Conservation (phyloP, 2,113 vertebrate species). For the Gallinago jamesoni region DNA sequence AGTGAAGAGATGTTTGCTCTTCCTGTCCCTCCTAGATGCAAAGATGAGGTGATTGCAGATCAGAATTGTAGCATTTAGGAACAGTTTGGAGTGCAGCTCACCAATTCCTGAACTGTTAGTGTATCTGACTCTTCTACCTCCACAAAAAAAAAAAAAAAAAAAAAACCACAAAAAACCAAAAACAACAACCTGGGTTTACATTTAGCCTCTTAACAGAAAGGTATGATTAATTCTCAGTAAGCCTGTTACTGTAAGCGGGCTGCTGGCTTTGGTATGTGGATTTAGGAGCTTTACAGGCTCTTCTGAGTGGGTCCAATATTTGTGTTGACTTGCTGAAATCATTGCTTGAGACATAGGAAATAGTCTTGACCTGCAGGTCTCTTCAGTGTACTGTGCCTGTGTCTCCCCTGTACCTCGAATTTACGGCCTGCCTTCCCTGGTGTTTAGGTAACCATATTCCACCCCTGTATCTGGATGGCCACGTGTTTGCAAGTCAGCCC, state of each 20-base stretch:
- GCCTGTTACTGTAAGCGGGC: background rate
- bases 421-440: background rate
- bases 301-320: background rate
- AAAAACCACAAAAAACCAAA: no score
- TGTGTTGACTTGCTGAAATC: background rate
- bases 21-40: background rate
- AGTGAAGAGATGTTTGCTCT: background rate
- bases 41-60: background rate
- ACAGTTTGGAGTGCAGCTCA: background rate
- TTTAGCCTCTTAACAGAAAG: background rate
- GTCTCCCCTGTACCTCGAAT: background rate
- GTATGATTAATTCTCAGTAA: background rate
- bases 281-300: background rate
- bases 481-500: constrained; percentile 94
- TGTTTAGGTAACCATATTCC: constrained; percentile 91
- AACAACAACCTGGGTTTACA: no score
- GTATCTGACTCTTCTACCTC: no score
- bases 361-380: background rate
- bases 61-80: background rate
- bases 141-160: no score
- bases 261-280: background rate
- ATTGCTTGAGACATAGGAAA: background rate
- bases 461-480: constrained; percentile 94
- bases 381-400: background rate
- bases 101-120: background rate